Conservation (phyloP, 2,797 vertebrate genomes). For the Psittacula echo region DNA sequence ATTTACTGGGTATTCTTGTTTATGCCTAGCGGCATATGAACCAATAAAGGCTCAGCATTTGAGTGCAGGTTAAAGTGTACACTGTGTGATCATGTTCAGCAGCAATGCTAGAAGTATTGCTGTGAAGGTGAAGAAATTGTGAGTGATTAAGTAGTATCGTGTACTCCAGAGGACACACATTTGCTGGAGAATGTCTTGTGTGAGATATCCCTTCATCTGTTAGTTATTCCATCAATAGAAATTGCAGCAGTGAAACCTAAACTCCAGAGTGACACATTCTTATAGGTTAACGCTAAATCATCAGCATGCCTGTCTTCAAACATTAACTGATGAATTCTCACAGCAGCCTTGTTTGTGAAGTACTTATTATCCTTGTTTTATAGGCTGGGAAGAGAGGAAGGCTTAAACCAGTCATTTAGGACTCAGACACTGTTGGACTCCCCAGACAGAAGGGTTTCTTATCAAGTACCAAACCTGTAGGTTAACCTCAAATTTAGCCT, state of each 20-base stretch:
- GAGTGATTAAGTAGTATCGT: background rate
- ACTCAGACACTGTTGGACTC: background rate
- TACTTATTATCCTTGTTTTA: background rate
- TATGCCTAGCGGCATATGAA: fast-evolving
- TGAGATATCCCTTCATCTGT: background rate
- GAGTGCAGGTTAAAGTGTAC: background rate
- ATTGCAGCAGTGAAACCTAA: background rate
- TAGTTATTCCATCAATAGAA: background rate
- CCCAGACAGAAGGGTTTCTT: background rate
- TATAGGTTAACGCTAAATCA: background rate
- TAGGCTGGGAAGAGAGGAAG: background rate
- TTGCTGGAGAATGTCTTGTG: background rate
- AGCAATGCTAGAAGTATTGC: background rate
- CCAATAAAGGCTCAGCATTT: background rate
- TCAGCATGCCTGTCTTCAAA: background rate
- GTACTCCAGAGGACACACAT: background rate
- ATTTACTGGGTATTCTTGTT: background rate
- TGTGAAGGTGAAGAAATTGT: background rate
- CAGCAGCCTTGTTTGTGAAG: background rate
- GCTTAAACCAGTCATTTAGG: slow-evolving; percentile 6
- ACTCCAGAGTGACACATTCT: background rate
- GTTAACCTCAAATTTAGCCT: slow-evolving; percentile 18
- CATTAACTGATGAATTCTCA: background rate
- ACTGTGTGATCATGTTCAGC: background rate
- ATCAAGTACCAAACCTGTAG: background rate